These are phyloP conservation scores for Podabrus alpinus DNA, from an alignment of 2,888 invertebrate genomes.

Conservation along the genomic window DNA sequence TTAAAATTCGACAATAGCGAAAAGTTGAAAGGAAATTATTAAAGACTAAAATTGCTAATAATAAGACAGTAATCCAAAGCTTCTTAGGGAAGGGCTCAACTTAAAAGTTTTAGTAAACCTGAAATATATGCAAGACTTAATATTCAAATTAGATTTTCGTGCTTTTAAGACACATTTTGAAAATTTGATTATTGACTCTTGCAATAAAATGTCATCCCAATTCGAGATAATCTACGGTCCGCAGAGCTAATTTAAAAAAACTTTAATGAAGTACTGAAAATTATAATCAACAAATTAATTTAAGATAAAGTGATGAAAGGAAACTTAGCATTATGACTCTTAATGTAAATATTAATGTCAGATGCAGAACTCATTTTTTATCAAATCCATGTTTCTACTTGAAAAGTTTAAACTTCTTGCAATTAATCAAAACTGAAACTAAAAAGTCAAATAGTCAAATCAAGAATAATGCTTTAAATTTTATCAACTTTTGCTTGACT, in stretches of 20 bases:
- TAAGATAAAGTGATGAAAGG: background rate
- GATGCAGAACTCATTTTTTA: background rate
- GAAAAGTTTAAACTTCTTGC: background rate
- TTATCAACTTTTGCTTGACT: background rate
- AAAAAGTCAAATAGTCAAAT: background rate
- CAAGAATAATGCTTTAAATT: background rate
- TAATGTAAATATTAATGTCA: background rate
- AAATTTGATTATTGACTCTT: background rate
- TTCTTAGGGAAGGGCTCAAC: constrained; percentile 1
- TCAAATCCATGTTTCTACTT: background rate
- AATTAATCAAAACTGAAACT: background rate
- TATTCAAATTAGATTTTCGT: constrained; percentile 6
- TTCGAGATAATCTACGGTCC: background rate
- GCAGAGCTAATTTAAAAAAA: background rate
- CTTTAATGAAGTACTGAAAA: background rate
- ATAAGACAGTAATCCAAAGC: constrained; percentile 8
- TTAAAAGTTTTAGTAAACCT: constrained; percentile 1
- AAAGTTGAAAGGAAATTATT: constrained; percentile 6
- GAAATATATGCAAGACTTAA: constrained; percentile 12
- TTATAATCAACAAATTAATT: background rate
- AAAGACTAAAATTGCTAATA: constrained; percentile 10
- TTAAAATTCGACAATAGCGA: background rate
- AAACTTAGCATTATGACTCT: background rate
- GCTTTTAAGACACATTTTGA: background rate
- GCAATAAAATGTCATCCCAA: background rate